A percentile compares a stretch with the other conserved stretches of the same genome.
phyloP scores from a whole-genome alignment of 2,113 vertebrate genomes.

The Oostethus manadensis region DNA sequence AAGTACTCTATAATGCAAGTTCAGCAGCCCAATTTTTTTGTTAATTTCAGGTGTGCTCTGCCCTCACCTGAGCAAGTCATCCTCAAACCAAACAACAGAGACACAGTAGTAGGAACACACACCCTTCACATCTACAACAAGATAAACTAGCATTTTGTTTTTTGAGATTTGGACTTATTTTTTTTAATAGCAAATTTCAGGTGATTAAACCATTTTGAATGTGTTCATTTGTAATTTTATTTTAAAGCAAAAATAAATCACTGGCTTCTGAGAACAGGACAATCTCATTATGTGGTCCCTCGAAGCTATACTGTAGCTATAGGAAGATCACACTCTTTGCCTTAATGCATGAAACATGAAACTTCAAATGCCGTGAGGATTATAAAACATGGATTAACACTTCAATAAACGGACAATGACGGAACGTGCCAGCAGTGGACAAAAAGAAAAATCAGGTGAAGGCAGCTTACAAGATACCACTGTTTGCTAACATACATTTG shows the following conservation, averaged over 20 bases:
- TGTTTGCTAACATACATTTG: conserved; percentile 47
- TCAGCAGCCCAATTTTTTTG: conserved; percentile 26
- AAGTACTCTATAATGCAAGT: conserved; percentile 33
- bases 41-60: conserved; percentile 55
- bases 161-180: background rate
- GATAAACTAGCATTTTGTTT: conserved; percentile 2
- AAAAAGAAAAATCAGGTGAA: conserved; percentile 11
- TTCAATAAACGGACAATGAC: conserved; percentile 27
- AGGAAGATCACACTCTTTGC: conserved; percentile 39
- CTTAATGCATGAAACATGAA: conserved; percentile 42
- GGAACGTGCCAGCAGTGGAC: conserved; percentile 14
- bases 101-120: conserved; percentile 43
- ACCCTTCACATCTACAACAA: conserved; percentile 10
- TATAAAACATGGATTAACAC: conserved; percentile 32
- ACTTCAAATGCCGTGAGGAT: conserved; percentile 46
- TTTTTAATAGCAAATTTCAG: conserved; percentile 68
- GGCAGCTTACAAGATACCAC: conserved; percentile 22
- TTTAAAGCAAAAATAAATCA: conserved; percentile 23
- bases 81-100: conserved; percentile 52
- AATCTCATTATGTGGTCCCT: conserved; percentile 45
- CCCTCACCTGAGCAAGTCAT: conserved; percentile 67
- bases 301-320: conserved; percentile 17
- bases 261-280: conserved; percentile 37
- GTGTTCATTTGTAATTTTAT: conserved; percentile 8
- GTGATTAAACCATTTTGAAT: conserved; percentile 37